Percentiles rank a stretch among this genome's conserved stretches.
phyloP scores from a whole-genome alignment of 2,888 invertebrate species.

The Melanostoma scalare region DNA sequence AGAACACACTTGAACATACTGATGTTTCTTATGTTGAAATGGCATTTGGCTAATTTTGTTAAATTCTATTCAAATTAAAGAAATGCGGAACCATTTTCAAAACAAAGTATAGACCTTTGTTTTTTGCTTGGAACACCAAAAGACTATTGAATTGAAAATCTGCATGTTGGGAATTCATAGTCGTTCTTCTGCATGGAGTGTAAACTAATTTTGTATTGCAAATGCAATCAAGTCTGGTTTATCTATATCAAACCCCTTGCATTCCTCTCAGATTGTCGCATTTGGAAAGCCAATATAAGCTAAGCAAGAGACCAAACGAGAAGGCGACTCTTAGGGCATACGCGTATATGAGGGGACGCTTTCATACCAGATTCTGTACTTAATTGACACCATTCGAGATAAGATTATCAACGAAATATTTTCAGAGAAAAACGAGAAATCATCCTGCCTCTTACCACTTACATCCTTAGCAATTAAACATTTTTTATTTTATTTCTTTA shows the following conservation, averaged over 20 bases:
- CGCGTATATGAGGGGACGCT: conserved; percentile 69
- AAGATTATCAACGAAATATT: conserved; percentile 75
- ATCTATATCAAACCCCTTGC: conserved; percentile 39
- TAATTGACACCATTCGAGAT: conserved; percentile 75
- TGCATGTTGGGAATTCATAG: conserved; percentile 8
- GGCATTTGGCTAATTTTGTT: conserved; percentile 28
- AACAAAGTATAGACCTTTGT: no score
- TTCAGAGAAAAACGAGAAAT: conserved; percentile 73
- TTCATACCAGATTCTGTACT: conserved; percentile 74
- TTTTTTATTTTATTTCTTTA: conserved; percentile 49
- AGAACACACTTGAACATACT: background rate
- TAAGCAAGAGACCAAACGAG: conserved; percentile 34
- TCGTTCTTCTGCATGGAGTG: conserved; percentile 30
- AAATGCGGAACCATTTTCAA: conserved; percentile 35
- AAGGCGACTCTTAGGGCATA: conserved; percentile 62
- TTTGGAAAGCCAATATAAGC: conserved; percentile 21
- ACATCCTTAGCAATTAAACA: conserved; percentile 71
- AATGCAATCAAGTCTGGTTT: conserved; percentile 66
- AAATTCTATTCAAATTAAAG: conserved; percentile 5
- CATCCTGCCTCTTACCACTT: conserved; percentile 71
- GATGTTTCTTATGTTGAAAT: background rate
- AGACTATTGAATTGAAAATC: background rate
- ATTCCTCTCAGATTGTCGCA: conserved; percentile 44
- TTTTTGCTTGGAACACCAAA: no score
- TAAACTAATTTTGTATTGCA: conserved; percentile 23